Evolutionary conservation across 2,113 vertebrate genomes (phyloP).

Genomic region (Aldabrachelys gigantea): DNA sequence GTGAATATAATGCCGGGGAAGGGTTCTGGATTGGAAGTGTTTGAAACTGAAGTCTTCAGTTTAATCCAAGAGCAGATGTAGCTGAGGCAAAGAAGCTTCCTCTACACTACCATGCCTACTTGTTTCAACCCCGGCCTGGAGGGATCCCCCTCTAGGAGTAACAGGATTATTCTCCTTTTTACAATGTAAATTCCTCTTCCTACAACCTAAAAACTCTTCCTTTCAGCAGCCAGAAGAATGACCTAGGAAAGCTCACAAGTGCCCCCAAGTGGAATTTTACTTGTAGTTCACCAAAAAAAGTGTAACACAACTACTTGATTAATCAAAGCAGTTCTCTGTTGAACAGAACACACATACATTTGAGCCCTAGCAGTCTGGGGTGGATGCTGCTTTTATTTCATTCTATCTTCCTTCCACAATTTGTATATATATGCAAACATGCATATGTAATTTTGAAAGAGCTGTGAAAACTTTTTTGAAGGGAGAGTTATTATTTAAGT

Average conservation of each 20-base stretch:
- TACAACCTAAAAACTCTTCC: background rate
- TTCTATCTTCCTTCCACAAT: background rate
- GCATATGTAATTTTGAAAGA: background rate
- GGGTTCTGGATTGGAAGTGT: accelerated
- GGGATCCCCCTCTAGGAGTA: background rate
- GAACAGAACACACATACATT: background rate
- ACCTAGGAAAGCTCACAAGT: background rate
- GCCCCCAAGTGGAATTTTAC: background rate
- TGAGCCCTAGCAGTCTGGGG: background rate
- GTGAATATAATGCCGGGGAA: background rate
- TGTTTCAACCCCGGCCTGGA: no score
- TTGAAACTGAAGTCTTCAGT: background rate
- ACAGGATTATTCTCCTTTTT: background rate
- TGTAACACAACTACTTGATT: background rate
- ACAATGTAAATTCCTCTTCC: background rate
- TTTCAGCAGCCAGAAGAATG: background rate
- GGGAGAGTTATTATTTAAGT: background rate
- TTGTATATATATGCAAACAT: background rate
- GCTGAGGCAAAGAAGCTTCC: accelerated
- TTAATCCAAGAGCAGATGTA: background rate
- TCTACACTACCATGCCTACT: background rate
- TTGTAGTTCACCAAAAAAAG: background rate
- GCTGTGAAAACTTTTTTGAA: background rate
- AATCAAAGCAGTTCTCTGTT: background rate
- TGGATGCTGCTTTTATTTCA: background rate